These are phyloP conservation scores for Drosophila albomicans DNA, from an alignment of 1,140 invertebrate genomes.

Conservation along the genomic window DNA sequence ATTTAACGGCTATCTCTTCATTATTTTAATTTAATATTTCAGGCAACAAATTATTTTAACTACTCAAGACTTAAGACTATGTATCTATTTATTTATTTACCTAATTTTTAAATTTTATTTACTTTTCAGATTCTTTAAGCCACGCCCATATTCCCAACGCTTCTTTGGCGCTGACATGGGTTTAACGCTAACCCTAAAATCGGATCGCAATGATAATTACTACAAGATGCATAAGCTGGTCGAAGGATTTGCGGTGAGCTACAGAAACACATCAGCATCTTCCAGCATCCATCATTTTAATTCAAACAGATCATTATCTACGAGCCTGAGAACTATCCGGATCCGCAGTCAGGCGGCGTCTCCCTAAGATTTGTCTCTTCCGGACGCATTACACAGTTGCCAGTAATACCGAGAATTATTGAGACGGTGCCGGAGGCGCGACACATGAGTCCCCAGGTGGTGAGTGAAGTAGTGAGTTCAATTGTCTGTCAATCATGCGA, in stretches of 20 bases:
- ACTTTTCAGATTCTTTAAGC: conserved; percentile 46
- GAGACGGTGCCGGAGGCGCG: conserved; percentile 69
- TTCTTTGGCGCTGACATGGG: conserved; percentile 78
- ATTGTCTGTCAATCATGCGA: conserved; percentile 8
- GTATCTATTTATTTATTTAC: not conserved
- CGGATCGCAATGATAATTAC: conserved; percentile 76
- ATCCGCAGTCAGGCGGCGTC: conserved; percentile 66
- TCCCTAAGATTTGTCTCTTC: conserved; percentile 49
- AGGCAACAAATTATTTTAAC: too few species aligned
- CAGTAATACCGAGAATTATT: conserved; percentile 59
- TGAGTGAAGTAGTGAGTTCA: conserved; percentile 26
- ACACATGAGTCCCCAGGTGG: conserved; percentile 50
- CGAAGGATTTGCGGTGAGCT: conserved; percentile 77
- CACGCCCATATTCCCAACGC: conserved; percentile 44
- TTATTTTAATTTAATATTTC: too few species aligned
- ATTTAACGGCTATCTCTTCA: too few species aligned
- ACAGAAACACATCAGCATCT: not conserved
- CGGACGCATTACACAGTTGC: conserved; percentile 52
- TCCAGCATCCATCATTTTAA: not conserved
- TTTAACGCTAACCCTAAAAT: conserved; percentile 80
- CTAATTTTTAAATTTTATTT: not conserved
- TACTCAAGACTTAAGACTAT: too few species aligned
- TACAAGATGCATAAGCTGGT: conserved; percentile 63
- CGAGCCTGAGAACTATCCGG: conserved; percentile 56
- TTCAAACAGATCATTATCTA: conserved; percentile 59